Percentiles rank a stretch among this genome's conserved stretches.
These are phyloP conservation scores for Apotomis capreana DNA, from an alignment of 2,888 invertebrate species.

Conservation along the genomic window DNA sequence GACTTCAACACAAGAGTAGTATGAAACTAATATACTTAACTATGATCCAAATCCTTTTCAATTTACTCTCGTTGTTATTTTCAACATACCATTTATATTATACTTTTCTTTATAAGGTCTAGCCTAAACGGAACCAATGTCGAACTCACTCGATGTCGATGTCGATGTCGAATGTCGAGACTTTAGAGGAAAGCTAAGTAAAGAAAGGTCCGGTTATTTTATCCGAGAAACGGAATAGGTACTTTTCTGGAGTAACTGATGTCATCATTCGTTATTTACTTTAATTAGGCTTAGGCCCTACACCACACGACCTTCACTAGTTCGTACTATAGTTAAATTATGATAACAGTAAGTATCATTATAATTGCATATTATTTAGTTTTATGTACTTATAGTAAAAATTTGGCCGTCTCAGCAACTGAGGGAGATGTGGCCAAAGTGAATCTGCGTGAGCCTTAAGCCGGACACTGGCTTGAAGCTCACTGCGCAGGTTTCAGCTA, in stretches of 20 bases:
- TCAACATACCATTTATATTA: neutral
- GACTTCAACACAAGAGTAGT: too few species aligned
- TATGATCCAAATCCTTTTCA: neutral
- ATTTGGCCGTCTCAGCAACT: too few species aligned
- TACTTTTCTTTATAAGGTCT: neutral
- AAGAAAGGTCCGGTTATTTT: conserved; percentile 13
- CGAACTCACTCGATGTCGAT: conserved; percentile 32
- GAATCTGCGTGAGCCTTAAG: neutral
- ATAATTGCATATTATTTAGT: too few species aligned
- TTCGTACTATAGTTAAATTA: too few species aligned
- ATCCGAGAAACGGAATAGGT: conserved; percentile 7
- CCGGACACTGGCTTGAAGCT: too few species aligned
- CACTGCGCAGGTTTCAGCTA: too few species aligned
- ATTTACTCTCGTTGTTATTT: neutral
- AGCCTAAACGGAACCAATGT: conserved; percentile 19
- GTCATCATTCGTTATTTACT: neutral
- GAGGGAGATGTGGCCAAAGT: too few species aligned
- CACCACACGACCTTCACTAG: too few species aligned
- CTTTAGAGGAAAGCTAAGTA: conserved; percentile 9
- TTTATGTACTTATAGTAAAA: too few species aligned
- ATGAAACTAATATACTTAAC: neutral
- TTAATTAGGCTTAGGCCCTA: too few species aligned
- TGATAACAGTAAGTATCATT: too few species aligned
- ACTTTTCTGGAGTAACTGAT: neutral
- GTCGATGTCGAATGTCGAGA: too few species aligned